phyloP scores from a whole-genome alignment of 2,797 vertebrate genomes.

The Oreochromis mossambicus region DNA sequence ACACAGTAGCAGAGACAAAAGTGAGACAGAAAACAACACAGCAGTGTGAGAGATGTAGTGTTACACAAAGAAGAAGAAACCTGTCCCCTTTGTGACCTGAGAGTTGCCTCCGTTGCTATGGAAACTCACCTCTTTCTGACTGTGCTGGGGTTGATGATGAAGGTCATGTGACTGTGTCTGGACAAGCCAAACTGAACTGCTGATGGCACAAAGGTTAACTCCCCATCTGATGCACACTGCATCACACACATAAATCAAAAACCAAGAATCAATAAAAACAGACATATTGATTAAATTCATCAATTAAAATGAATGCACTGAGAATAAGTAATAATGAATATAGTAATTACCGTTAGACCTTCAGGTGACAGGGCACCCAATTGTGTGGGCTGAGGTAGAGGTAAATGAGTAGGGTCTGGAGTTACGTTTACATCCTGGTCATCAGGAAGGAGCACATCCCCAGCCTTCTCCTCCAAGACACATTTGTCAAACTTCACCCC shows the following conservation, averaged over 20 bases:
- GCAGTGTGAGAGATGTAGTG: not conserved
- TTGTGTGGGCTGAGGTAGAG: conserved; percentile 41
- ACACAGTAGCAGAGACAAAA: rapidly evolving
- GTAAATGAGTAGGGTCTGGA: conserved; percentile 49
- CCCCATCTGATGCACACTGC: conserved; percentile 69
- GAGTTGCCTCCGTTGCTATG: not conserved
- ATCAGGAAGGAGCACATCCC: conserved; percentile 51
- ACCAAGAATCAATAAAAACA: not conserved
- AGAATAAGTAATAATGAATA: not conserved
- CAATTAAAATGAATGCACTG: not conserved
- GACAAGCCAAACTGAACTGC: conserved; percentile 86
- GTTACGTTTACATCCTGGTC: conserved; percentile 65
- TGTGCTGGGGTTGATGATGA: conserved; percentile 79
- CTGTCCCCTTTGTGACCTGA: rapidly evolving
- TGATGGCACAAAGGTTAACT: conserved; percentile 59
- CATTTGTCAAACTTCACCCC: conserved; percentile 84
- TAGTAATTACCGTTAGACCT: conserved; percentile 46
- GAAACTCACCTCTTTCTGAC: conserved; percentile 83
- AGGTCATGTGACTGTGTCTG: conserved; percentile 84
- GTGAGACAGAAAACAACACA: not conserved
- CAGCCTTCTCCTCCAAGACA: conserved; percentile 73
- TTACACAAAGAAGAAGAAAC: not conserved
- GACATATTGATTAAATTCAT: not conserved
- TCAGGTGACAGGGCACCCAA: conserved; percentile 41
- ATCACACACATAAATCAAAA: conserved; percentile 18